These are phyloP conservation scores for Cataglyphis cursor DNA, from an alignment of 2,888 invertebrate genomes.

Conservation along the genomic window DNA sequence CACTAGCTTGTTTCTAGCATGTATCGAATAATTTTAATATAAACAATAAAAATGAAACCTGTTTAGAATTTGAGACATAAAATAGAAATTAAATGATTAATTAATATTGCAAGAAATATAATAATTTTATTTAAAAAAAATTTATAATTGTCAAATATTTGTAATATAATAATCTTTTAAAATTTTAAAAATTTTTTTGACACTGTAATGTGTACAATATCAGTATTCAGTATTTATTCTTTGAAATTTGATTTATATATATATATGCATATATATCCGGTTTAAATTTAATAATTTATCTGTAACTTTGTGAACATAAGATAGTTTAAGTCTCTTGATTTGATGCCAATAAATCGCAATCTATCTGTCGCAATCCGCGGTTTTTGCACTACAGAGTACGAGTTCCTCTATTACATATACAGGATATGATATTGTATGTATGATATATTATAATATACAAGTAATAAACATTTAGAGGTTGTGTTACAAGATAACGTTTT, in stretches of 20 bases:
- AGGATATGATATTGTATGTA: not conserved
- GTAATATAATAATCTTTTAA: not conserved
- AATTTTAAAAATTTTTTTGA: not conserved
- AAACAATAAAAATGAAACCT: conserved; percentile 12
- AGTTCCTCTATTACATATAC: not conserved
- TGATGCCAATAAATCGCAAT: not conserved
- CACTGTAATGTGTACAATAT: not conserved
- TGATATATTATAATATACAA: conserved; percentile 12
- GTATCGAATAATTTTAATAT: conserved; percentile 31
- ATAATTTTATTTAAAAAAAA: not conserved
- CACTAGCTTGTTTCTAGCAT: conserved; percentile 3
- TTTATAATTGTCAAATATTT: not conserved
- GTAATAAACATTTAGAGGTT: conserved; percentile 27
- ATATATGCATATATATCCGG: not conserved
- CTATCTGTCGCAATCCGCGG: conserved; percentile 3
- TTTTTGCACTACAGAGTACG: not conserved
- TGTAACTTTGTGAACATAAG: not conserved
- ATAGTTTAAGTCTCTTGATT: not conserved
- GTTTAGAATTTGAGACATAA: not conserved
- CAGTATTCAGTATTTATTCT: no score
- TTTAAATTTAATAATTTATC: not conserved
- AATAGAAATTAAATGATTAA: conserved; percentile 1
- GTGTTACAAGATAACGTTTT: not conserved
- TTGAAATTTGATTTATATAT: not conserved
- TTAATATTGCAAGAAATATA: not conserved